Evolutionary conservation across 2,797 vertebrate species (phyloP), one percentile per base, ranked within the genome.

Genomic region (Poecile montanus): DNA sequence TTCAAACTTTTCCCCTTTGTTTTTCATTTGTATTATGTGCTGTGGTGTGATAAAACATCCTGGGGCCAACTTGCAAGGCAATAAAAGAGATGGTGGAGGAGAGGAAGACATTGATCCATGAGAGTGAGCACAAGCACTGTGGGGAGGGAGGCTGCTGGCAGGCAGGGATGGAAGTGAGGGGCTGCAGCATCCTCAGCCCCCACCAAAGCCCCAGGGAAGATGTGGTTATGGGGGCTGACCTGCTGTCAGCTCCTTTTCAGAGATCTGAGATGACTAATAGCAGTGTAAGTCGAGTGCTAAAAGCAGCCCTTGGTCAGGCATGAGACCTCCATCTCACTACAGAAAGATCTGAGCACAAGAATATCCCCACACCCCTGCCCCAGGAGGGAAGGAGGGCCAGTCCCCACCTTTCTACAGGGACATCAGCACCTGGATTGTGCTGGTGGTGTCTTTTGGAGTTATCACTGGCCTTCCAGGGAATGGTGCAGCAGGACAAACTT

Each of bases 1-100:
- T 85, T 96, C 96, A 95, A 97, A 94, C 86, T 96, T 94, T 89
- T 57, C 75, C 81, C 79, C 66, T 96, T 97, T 96, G 95, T 97
- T 96, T 97, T 96, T 95, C 96, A 97, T 97, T 94, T 97, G 88
- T 96, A 89, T 96, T 91, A 85, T 91, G 88, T 88, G 88, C 95
- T 93, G 26, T 45, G 76, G 88, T 94, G 88, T 84, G 94, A 96
- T 95, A 95, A 95, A 95, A 95, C 90, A 96, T 92, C 94, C 96
- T 48, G 90, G 70, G 96, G 94, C 89, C 76, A 91, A 70, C 77
- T 90, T 68, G 36, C 81, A 65, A 94, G 92, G 89, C 93, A 91
- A 92, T 94, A 94, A 95, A 91, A 61, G 90, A 89, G 81, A 48
- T 1, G 1, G 87, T 72, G 81, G 85, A 90, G 81, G 88, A 90